Evolutionary conservation across 2,888 invertebrate genomes (phyloP).

Genomic region (Melanophora roralis): DNA sequence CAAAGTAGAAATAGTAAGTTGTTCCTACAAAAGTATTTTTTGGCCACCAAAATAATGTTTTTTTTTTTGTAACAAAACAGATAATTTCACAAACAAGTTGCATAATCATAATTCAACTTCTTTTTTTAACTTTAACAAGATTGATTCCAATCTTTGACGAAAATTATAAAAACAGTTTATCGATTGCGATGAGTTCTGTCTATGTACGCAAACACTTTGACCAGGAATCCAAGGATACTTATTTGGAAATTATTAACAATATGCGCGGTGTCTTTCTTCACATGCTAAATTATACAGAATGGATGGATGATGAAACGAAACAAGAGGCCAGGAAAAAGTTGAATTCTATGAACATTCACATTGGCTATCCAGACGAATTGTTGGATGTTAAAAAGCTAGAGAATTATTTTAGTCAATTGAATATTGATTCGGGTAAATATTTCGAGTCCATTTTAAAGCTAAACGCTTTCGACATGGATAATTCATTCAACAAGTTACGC

Average conservation of each 20-base stretch:
- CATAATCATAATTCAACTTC: too few species aligned
- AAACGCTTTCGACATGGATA: conserved; percentile 88
- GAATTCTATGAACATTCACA: conserved; percentile 89
- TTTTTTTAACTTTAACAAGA: too few species aligned
- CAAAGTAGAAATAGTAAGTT: too few species aligned
- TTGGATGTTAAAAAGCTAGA: conserved; percentile 88
- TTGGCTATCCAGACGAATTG: conserved; percentile 94
- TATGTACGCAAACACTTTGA: conserved; percentile 93
- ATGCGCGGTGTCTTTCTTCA: conserved; percentile 89
- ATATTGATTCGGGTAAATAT: conserved; percentile 83
- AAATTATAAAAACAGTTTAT: conserved; percentile 80
- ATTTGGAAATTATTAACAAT: conserved; percentile 90
- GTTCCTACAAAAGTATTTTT: too few species aligned
- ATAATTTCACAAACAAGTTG: too few species aligned
- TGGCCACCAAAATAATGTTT: too few species aligned
- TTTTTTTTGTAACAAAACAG: too few species aligned
- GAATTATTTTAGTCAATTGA: conserved; percentile 86
- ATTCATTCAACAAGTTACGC: conserved; percentile 85
- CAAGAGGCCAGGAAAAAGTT: conserved; percentile 87
- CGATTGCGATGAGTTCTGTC: conserved; percentile 87
- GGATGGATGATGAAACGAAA: conserved; percentile 94
- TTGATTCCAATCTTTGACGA: too few species aligned
- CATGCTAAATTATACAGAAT: conserved; percentile 88
- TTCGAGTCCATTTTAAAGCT: conserved; percentile 87
- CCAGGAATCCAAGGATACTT: conserved; percentile 88